Evolutionary conservation across 64 coral and sea anemone genomes (phyloP).

Genomic region (Pocillopora verrucosa): DNA sequence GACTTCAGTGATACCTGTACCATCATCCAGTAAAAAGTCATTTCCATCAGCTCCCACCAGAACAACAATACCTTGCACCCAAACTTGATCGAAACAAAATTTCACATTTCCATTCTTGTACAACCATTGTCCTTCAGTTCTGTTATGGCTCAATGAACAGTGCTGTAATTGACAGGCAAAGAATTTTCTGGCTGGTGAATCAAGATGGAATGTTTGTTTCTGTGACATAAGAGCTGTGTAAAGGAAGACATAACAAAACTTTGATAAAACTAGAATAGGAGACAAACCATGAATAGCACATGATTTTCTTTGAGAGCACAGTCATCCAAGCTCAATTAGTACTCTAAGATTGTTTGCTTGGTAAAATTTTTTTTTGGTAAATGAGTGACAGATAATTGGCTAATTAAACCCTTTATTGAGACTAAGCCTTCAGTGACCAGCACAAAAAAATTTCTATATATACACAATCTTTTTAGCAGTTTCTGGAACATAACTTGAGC

Average conservation of each 20-base stretch:
- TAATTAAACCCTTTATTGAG: too few relatives aligned
- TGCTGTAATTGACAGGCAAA: constrained; percentile 58
- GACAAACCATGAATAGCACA: background rate
- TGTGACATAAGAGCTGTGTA: constrained; percentile 42
- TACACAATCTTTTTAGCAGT: too few relatives aligned
- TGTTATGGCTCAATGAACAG: constrained; percentile 13
- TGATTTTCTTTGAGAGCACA: too few relatives aligned
- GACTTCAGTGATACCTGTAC: constrained; percentile 60
- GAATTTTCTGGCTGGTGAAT: constrained; percentile 66
- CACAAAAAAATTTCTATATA: too few relatives aligned
- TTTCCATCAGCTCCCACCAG: constrained; percentile 34
- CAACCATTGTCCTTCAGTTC: constrained; percentile 32
- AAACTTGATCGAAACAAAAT: constrained; percentile 74
- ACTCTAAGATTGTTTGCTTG: too few relatives aligned
- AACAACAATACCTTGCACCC: constrained; percentile 76
- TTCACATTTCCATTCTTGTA: background rate
- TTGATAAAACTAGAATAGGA: background rate
- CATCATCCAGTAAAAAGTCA: constrained; percentile 81
- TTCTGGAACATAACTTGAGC: too few relatives aligned
- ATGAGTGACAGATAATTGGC: too few relatives aligned
- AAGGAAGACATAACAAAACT: background rate
- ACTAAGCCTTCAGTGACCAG: too few relatives aligned
- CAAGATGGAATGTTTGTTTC: constrained; percentile 30
- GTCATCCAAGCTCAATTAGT: too few relatives aligned
- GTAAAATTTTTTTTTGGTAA: too few relatives aligned